Evolutionary conservation across 1,140 invertebrate genomes (phyloP), one percentile per base, ranked within the genome.

Genomic region (Uloborus diversus): DNA sequence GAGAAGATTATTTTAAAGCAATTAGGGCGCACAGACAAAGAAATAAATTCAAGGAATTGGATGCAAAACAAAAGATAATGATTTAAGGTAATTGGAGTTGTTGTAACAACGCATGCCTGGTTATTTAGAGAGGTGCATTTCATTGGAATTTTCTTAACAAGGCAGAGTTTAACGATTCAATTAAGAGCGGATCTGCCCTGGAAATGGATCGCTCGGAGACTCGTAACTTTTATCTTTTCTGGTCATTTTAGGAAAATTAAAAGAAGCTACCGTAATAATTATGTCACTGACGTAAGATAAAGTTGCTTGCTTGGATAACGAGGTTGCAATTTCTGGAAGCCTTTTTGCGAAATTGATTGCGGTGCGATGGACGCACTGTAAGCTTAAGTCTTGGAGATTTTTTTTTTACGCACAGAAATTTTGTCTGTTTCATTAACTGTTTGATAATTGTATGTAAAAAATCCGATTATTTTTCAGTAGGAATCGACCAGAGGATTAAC

Each of bases 131-230:
- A n/a, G n/a, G 17, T 42, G 9, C 17, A 0, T 17, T 42, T 42
- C 9, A 42, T 42, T 42, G 1, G 61, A 17, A 64, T 20, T 51
- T 68, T 27, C 47, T 51, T 68, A 68, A 68, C 65, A 68, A 68
- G 23, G 65, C 23, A 23, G n/a, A 23, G 23, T 9, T 25, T 68
- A 68, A 68, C 65, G 65, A 68, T 68, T 68, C 65, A 68, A 68
- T 68, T 68, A 68, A 68, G 51, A 51, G 49, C 13, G 27, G 32
- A 51, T 13, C 25, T 57, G 53, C 23, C 23, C 53, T 25, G 53
- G 53, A 57, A 57, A 57, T 25, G n/a, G 25, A n/a, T 2, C 53
- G 53, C 25, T 13, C 13, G 13, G 27, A 57, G 37, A 17, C 37
- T 13, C 37, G 9, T 42, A 13, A 13, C n/a, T n/a, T n/a, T 42